Evolutionary conservation across 35 echinoderm and acorn worm species (phyloP).

Genomic region (Holothuria glaberrima): DNA sequence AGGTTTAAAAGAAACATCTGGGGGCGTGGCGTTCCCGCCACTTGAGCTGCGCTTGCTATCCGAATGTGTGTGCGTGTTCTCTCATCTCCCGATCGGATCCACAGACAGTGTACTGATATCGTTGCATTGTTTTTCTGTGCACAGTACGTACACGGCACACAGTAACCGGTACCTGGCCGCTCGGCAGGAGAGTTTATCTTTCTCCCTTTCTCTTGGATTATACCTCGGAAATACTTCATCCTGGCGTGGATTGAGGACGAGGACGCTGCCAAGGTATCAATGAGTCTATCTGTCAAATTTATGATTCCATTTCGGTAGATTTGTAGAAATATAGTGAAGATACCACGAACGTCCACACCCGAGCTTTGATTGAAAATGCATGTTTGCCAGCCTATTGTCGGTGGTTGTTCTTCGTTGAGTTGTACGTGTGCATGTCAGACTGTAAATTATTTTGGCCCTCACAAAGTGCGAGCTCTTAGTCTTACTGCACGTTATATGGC

Average conservation of each 20-base stretch:
- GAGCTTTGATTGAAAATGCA: neutral
- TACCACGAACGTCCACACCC: conserved; percentile 43
- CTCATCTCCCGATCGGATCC: neutral
- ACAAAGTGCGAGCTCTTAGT: too few species aligned
- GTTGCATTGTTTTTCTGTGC: conserved; percentile 44
- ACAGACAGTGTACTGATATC: neutral
- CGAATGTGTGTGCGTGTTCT: neutral
- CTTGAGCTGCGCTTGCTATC: neutral
- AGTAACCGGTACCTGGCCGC: neutral
- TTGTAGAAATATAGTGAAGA: neutral
- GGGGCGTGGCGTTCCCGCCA: conserved; percentile 55
- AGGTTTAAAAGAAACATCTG: conserved; percentile 40
- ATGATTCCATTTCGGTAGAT: neutral
- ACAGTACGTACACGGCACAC: neutral
- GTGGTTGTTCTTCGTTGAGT: conserved; percentile 37
- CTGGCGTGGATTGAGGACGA: conserved; percentile 60
- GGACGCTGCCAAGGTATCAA: conserved; percentile 50
- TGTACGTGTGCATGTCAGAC: too few species aligned
- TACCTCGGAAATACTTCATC: conserved; percentile 57
- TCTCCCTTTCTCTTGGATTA: conserved; percentile 38
- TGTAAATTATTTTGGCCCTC: too few species aligned
- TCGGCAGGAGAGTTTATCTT: neutral
- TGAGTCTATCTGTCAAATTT: neutral
- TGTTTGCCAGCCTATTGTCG: neutral
- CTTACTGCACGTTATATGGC: too few species aligned